Evolutionary conservation across 2,888 invertebrate species (phyloP), one percentile per base, ranked within the genome.

Genomic region (Xanthorhoe spadicearia): DNA sequence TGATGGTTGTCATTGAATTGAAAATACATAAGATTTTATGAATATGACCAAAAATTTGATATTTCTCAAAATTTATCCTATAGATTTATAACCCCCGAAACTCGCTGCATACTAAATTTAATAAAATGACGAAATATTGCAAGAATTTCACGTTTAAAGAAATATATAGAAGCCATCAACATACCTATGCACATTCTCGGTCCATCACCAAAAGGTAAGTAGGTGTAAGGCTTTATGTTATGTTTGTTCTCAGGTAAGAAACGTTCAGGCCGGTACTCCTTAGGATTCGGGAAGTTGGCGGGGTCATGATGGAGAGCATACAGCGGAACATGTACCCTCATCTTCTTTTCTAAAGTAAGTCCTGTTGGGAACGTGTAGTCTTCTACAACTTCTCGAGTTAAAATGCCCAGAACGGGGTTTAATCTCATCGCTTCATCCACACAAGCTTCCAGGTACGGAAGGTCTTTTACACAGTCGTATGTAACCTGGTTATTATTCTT

Each of bases 181-280:
- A 78, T 77, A 90, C 91, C 91, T 13, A 91, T 81, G 66, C 91
- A 91, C 49, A 82, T 76, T 64, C 90, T 81, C 0, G 84, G 87
- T 1, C 90, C 90, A 65, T 87, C 90, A 13, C 91, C 90, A 64
- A 90, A 92, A 0, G 90, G 89, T 56, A 89, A 71, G 64, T 85
- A 90, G 0, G 85, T 86, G 56, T 82, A 89, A 0, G 84, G 87
- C 18, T 69, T 83, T 2, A 90, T 78, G n/a, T 82, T 77, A 0
- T 71, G 64, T 55, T 77, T 88, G 18, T 83, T 76, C 1, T 82
- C 84, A 0, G 75, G 75, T 0, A 84, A 66, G 69, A 90, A 90
- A 28, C 92, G 73, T 54, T 90, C 88, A 0, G 91, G 92, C 0
- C 66, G 72, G 61, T 73, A 92, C 61, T 72, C 50, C 5, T 88